Base-by-base conservation (phyloP, 2,797 vertebrate genomes). In the Microcaecilia unicolor region DNA sequence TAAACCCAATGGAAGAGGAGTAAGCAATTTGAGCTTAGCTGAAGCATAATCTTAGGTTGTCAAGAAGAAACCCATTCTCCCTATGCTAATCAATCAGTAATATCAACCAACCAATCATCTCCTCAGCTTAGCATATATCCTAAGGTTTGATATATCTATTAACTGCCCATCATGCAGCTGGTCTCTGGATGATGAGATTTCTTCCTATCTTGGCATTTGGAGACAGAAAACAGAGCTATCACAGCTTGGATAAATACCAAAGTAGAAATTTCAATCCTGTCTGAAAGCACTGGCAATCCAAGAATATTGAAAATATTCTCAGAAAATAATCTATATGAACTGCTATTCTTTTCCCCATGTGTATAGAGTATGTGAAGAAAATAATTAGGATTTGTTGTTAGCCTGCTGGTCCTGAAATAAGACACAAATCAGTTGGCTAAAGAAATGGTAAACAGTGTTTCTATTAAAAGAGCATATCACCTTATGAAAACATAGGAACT, bases 21-120 rank as follows among this genome's bases (percentile, higher is more conserved):
- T 88, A 86, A 90, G 88, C 90, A 86, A 91, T 93, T 87, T 86
- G 83, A 86, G 82, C 76, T 85, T 81, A 84, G 76, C 77, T 83
- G 87, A 87, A 87, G 64, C 74, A 79, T 96, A 98, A 98, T 97
- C 93, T 93, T 83, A 83, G 91, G 92, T 92, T 95, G 91, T 97
- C 93, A 95, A 87, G 78, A 74, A 77, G 80, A 80, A 86, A 78
- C 84, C 85, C 87, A 87, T 87, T 88, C 85, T 91, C 84, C 74
- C 81, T 91, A 92, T 92, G 94, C 89, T 94, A 93, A 95, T 96
- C 92, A 92, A 90, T 91, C 90, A 93, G 80, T 78, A n/a, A 78
- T 85, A 85, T 88, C 86, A 86, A 85, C 81, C 80, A 70, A 86
- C 85, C 86, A 86, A 87, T 88, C 82, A 84, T 89, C 88, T 89